phyloP scores from a whole-genome alignment of 23 tunicate genomes.

The Diplosoma virens region DNA sequence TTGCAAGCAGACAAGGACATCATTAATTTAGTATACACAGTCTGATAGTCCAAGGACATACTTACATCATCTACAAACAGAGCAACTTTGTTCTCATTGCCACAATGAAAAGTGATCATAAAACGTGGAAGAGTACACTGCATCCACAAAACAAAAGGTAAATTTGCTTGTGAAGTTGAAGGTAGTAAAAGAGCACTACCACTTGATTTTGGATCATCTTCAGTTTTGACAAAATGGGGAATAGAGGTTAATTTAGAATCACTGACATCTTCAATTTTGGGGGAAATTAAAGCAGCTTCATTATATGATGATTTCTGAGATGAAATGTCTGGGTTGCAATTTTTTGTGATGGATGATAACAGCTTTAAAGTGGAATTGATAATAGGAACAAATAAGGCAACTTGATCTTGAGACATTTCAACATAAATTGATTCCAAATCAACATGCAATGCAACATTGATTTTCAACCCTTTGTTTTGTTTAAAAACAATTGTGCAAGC shows the following conservation, averaged over 20 bases:
- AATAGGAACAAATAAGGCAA: constrained; percentile 8
- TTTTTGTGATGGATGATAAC: background rate
- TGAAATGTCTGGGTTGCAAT: background rate
- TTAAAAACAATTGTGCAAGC: constrained; percentile 59
- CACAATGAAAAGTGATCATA: background rate
- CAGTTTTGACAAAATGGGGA: background rate
- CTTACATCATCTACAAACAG: constrained; percentile 58
- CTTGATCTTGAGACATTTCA: constrained; percentile 20
- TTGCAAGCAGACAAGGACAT: constrained; percentile 37
- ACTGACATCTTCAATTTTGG: constrained; percentile 1
- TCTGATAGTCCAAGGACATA: constrained; percentile 49
- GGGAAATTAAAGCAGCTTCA: background rate
- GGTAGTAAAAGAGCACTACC: constrained; percentile 3
- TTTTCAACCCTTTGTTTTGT: background rate
- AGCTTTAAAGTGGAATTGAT: background rate
- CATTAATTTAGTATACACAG: constrained; percentile 57
- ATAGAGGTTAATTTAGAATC: background rate
- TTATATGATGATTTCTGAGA: background rate
- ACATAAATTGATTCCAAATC: constrained; percentile 59
- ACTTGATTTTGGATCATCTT: constrained; percentile 37
- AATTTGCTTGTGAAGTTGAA: background rate
- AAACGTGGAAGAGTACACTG: constrained; percentile 67
- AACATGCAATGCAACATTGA: constrained; percentile 39
- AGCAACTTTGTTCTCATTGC: background rate
- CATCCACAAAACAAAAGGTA: constrained; percentile 54